Base-by-base conservation (phyloP, 2,113 vertebrate genomes). In the Anarhynchus alexandrinus region DNA sequence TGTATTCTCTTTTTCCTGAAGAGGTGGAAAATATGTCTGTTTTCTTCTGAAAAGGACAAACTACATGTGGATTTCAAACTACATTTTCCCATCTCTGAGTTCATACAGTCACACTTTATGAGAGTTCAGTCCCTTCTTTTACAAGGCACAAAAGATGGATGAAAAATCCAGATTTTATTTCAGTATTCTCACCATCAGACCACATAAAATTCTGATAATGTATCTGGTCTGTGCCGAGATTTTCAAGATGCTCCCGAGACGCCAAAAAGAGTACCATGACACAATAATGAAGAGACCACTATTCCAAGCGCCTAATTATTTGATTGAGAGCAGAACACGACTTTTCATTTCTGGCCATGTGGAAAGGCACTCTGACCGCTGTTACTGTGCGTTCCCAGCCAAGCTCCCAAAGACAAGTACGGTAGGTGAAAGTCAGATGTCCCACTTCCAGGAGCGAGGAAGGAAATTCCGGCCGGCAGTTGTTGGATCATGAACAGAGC, bases 361-460 rank as follows among this genome's bases (percentile, higher is more conserved):
- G 49, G 49, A 49, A 49, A 49, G 22, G 49, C 49, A 49, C 21
- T 5, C 49, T 10, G 67, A 17, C 13, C 21, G 10, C 22, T 54
- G 30, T 52, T 55, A 10, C 9, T 26, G 4, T 32, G 61, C 5
- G 7, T 64, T 85, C 55, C 27, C 52, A 83, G 57, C 10, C 61
- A 52, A 62, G 64, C 40, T 91, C 36, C 45, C 51, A 78, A n/a
- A 77, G 67, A 27, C 32, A 38, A 0, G 2, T 1, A 0, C 2
- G 9, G 32, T 8, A 7, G 13, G 14, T 22, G 40, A 55, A 72
- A 91, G 58, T 17, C 26, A n/a, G 36, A 42, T 0, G 1, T 26
- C 5, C 30, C 0, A 0, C 13, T 62, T n/a, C n/a, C n/a, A 45
- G 86, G 66, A 47, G 17, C 0, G 0, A 15, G 23, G 6, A 67